These are phyloP conservation scores for Oryzias celebensis DNA, from an alignment of 2,113 vertebrate genomes.

Conservation along the genomic window DNA sequence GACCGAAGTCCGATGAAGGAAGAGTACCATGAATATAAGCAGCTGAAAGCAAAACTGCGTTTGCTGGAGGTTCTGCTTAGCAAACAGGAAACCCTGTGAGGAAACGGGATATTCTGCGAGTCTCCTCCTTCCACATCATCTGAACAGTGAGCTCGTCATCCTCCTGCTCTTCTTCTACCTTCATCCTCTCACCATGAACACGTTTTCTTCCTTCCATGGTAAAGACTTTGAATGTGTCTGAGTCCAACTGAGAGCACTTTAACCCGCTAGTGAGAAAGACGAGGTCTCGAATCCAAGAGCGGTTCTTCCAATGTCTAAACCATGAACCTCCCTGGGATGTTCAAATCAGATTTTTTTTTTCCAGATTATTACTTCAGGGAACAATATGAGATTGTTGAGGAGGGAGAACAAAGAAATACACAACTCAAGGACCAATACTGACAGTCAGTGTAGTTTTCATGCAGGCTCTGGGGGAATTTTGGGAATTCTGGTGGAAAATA, in stretches of 20 bases:
- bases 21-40: slow-evolving; percentile 93
- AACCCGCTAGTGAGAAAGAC: not conserved
- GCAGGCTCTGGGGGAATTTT: too few relatives aligned
- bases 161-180: not conserved
- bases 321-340: not conserved
- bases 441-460: too few relatives aligned
- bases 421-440: too few relatives aligned
- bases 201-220: not conserved
- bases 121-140: not conserved
- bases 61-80: slow-evolving; percentile 94
- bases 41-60: slow-evolving; percentile 91
- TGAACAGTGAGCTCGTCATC: not conserved
- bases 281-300: not conserved
- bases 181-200: not conserved
- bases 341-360: not conserved
- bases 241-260: slow-evolving; percentile 61
- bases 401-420: too few relatives aligned
- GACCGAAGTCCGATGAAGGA: slow-evolving; percentile 89
- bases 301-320: not conserved
- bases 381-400: too few relatives aligned
- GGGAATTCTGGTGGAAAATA: too few relatives aligned
- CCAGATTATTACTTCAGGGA: too few relatives aligned
- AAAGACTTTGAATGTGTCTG: slow-evolving; percentile 15
- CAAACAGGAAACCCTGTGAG: slow-evolving; percentile 82
- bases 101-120: too few relatives aligned